These are phyloP conservation scores for Andrena flavipes DNA, from an alignment of 2,888 invertebrate species.

Conservation along the genomic window DNA sequence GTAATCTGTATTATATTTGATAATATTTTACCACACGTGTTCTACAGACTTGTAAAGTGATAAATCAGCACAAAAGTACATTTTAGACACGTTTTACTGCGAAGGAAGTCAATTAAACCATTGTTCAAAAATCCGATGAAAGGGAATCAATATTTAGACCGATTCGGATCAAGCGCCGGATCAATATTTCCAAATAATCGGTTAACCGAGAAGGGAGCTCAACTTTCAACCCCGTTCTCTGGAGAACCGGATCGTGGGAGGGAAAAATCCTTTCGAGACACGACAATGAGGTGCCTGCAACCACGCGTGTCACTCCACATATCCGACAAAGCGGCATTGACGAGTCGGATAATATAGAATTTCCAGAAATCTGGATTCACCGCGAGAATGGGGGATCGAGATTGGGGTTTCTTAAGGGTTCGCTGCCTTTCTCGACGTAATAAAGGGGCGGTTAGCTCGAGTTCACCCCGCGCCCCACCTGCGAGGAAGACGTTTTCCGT, in stretches of 20 bases:
- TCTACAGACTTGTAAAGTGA: too few relatives aligned
- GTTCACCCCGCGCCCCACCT: conserved; percentile 59
- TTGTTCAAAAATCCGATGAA: not conserved
- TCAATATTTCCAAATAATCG: conserved; percentile 79
- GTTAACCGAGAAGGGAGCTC: conserved; percentile 60
- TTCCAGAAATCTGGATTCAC: conserved; percentile 78
- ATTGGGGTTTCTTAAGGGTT: conserved; percentile 74
- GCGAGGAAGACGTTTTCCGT: conserved; percentile 54
- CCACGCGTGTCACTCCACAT: conserved; percentile 72
- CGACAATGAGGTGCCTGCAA: conserved; percentile 67
- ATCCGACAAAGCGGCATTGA: conserved; percentile 70
- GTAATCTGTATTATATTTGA: too few relatives aligned
- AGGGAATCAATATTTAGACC: conserved; percentile 76
- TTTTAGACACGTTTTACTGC: not conserved
- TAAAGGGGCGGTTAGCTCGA: conserved; percentile 64
- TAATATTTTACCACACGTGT: too few relatives aligned
- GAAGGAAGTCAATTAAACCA: not conserved
- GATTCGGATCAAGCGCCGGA: conserved; percentile 65
- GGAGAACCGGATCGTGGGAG: conserved; percentile 34
- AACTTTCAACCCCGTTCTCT: conserved; percentile 63
- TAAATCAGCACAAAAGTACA: not conserved
- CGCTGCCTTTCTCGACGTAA: conserved; percentile 69
- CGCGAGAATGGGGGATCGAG: conserved; percentile 64
- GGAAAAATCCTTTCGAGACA: conserved; percentile 71
- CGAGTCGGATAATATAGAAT: conserved; percentile 73